Evolutionary conservation across 2,113 vertebrate genomes (phyloP).

Genomic region (Barbus barbus): DNA sequence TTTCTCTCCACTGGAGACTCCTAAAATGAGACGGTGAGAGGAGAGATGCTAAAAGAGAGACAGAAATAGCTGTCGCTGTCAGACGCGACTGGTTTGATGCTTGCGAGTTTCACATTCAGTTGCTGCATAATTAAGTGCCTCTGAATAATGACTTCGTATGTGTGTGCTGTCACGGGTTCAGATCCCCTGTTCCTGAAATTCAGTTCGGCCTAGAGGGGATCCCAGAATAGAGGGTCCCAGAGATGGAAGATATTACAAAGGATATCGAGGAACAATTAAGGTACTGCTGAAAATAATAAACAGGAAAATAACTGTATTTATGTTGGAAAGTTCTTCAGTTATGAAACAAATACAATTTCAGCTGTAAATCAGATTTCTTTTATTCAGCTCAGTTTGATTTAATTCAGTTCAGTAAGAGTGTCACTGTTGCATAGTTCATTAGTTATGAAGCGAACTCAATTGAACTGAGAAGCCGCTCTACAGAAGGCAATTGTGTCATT

Average conservation of each 20-base stretch:
- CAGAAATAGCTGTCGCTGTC: neutral
- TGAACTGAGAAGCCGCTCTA: neutral
- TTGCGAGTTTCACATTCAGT: neutral
- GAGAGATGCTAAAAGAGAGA: neutral
- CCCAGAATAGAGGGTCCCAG: constrained; percentile 44
- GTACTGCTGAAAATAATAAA: too few relatives aligned
- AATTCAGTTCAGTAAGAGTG: neutral
- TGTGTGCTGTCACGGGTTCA: constrained; percentile 3
- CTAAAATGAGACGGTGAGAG: constrained; percentile 66
- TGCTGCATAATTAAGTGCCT: neutral
- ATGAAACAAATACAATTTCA: neutral
- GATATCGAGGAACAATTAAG: neutral
- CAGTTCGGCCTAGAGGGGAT: constrained; percentile 43
- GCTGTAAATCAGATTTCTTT: neutral
- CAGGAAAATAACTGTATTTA: too few relatives aligned
- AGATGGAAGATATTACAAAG: neutral
- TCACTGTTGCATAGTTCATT: neutral
- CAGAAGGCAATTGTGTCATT: neutral
- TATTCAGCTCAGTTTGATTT: too few relatives aligned
- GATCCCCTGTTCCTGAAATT: constrained; percentile 34
- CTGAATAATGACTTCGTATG: neutral
- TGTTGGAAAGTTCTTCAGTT: neutral
- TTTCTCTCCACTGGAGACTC: constrained; percentile 65
- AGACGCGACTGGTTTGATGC: neutral
- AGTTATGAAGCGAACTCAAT: neutral